These are phyloP conservation scores for Euura saliciscinereae DNA, from an alignment of 1,140 invertebrate species.

Conservation along the genomic window DNA sequence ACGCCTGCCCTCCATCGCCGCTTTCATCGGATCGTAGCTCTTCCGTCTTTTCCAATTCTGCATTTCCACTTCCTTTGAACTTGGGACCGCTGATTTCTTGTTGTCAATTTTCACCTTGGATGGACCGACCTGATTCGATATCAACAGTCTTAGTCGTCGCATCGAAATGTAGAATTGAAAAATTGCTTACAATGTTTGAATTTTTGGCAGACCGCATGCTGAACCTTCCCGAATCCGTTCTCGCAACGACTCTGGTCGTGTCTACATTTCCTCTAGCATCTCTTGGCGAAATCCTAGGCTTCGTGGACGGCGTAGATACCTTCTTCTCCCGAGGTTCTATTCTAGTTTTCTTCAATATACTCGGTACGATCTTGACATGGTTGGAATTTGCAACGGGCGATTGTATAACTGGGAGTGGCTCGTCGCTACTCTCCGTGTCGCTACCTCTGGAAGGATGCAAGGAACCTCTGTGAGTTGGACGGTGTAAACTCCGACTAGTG, in stretches of 20 bases:
- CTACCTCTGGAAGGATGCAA: conserved; percentile 26
- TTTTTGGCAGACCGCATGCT: conserved; percentile 62
- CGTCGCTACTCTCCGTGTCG: conserved; percentile 46
- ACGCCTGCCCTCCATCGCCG: conserved; percentile 77
- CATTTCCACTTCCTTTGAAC: conserved; percentile 79
- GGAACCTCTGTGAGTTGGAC: conserved; percentile 33
- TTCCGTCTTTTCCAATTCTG: conserved; percentile 92
- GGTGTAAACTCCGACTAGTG: conserved; percentile 45
- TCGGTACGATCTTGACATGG: conserved; percentile 61
- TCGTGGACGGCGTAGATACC: conserved; percentile 28
- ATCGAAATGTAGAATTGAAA: background rate
- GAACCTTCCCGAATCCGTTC: conserved; percentile 70
- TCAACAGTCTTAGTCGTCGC: background rate
- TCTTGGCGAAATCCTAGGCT: conserved; percentile 22
- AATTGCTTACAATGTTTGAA: conserved; percentile 25
- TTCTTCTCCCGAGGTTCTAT: conserved; percentile 34
- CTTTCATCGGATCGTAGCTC: conserved; percentile 89
- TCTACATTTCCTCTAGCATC: conserved; percentile 35
- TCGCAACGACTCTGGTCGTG: conserved; percentile 46
- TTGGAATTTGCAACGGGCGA: conserved; percentile 58
- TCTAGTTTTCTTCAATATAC: conserved; percentile 36
- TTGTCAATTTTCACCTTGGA: conserved; percentile 33
- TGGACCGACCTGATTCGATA: conserved; percentile 24
- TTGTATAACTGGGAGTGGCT: conserved; percentile 27
- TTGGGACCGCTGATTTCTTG: conserved; percentile 65